A percentile compares a stretch with the other conserved stretches of the same genome.
These are phyloP conservation scores for Papilio gigon DNA, from an alignment of 2,888 invertebrate genomes.

Conservation along the genomic window DNA sequence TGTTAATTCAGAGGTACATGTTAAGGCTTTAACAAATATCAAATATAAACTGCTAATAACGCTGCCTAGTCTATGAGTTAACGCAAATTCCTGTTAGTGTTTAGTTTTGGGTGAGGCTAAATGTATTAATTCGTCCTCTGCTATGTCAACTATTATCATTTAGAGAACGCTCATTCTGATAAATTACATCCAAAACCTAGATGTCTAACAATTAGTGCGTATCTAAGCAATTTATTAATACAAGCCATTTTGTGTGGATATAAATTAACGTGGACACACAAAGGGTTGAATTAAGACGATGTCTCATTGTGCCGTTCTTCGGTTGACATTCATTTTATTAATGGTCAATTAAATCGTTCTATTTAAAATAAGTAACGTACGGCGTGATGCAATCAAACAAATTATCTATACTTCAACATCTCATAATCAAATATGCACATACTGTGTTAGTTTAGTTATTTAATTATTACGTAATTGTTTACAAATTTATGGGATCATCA, in stretches of 20 bases:
- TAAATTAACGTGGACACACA: constrained; percentile 2
- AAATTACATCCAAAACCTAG: background rate
- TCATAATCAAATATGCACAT: background rate
- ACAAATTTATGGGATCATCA: too few species aligned
- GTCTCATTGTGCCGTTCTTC: background rate
- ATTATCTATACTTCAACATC: background rate
- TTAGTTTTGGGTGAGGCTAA: too few species aligned
- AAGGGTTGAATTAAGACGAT: background rate
- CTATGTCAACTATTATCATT: background rate
- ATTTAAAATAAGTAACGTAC: background rate
- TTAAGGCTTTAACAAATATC: too few species aligned
- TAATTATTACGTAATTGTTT: too few species aligned
- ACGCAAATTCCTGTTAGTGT: too few species aligned
- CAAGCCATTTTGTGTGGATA: background rate
- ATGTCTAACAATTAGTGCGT: constrained; percentile 5
- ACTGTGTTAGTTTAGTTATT: too few species aligned
- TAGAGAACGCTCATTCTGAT: background rate
- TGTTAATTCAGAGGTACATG: too few species aligned
- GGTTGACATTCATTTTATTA: background rate
- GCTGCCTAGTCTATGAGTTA: too few species aligned
- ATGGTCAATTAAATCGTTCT: background rate
- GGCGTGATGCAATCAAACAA: background rate
- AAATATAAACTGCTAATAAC: too few species aligned
- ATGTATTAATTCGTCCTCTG: too few species aligned
- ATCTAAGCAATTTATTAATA: constrained; percentile 9